Percentiles rank a stretch among this genome's conserved stretches.
phyloP scores from a whole-genome alignment of 2,113 vertebrate genomes.

The Cheirogaleus medius region DNA sequence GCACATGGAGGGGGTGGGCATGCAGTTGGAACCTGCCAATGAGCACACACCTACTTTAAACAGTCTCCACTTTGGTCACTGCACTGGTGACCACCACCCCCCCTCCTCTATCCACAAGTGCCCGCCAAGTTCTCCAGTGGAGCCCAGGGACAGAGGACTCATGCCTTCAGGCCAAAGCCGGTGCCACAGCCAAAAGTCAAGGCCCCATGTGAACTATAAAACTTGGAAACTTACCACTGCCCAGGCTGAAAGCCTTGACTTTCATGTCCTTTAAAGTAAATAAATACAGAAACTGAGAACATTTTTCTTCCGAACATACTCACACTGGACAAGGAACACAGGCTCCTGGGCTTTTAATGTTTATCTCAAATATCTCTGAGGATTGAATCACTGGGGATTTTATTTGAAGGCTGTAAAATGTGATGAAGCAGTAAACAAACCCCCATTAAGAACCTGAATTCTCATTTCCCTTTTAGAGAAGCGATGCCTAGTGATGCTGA shows the following conservation, averaged over 20 bases:
- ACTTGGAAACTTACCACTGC: neutral
- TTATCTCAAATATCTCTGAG: neutral
- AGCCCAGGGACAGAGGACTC: neutral
- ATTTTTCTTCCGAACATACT: neutral
- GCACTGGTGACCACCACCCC: too few species aligned
- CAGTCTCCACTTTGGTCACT: neutral
- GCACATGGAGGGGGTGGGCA: slow-evolving; percentile 34
- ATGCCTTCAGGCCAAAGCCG: neutral
- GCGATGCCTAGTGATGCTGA: rapidly evolving
- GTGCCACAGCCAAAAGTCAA: neutral
- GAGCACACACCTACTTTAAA: neutral
- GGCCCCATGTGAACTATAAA: neutral
- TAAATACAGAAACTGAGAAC: neutral
- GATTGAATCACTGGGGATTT: neutral
- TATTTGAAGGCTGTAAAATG: neutral
- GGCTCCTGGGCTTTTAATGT: neutral
- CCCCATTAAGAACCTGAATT: too few species aligned
- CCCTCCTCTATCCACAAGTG: neutral
- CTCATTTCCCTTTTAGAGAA: neutral
- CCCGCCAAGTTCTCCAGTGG: neutral
- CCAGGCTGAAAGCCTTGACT: neutral
- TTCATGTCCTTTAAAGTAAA: neutral
- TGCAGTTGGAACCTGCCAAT: neutral
- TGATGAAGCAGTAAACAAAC: neutral
- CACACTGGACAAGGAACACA: neutral